Percentiles rank a stretch among this genome's conserved stretches.
Conservation (phyloP, 2,113 vertebrate genomes). For the Alexandromys fortis region DNA sequence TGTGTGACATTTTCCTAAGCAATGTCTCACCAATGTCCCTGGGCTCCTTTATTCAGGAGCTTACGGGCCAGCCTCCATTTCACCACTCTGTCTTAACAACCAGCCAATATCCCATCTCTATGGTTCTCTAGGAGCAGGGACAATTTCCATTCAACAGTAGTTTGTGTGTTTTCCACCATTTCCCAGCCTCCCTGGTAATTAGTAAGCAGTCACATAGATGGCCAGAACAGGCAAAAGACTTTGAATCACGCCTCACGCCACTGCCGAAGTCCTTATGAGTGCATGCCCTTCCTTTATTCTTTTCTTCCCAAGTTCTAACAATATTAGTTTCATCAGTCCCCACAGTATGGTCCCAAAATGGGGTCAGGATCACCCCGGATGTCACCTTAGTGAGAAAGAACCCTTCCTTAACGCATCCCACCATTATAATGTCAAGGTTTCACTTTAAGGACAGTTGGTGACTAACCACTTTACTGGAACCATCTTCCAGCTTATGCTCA, state of each 20-base stretch:
- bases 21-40: background rate
- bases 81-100: background rate
- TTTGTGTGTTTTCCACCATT: background rate
- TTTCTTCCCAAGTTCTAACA: background rate
- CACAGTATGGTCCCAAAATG: background rate
- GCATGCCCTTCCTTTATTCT: background rate
- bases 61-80: background rate
- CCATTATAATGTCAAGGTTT: background rate
- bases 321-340: background rate
- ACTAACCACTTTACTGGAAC: background rate
- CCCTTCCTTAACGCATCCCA: background rate
- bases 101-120: background rate
- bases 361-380: background rate
- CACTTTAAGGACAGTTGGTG: background rate
- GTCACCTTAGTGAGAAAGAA: background rate
- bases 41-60: background rate
- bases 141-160: background rate
- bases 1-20: background rate
- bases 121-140: background rate
- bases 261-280: background rate
- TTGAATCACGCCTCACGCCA: background rate
- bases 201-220: fast-evolving
- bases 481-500: background rate
- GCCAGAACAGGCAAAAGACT: background rate
- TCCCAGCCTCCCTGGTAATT: background rate